Evolutionary conservation across 2,888 invertebrate species (phyloP).

Genomic region (Heliconius sara): DNA sequence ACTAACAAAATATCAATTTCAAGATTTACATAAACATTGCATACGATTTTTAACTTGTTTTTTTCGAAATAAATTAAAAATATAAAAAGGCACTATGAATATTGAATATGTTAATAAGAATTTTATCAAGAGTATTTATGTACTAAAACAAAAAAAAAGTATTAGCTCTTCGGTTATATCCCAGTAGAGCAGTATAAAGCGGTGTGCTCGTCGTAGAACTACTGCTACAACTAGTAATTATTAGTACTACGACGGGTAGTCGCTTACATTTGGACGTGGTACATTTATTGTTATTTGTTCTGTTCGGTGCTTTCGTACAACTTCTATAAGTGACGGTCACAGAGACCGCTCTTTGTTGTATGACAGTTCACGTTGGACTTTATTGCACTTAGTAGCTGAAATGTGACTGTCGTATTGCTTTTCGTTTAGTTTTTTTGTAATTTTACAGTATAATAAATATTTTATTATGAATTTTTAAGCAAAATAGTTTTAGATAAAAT

Average conservation of each 20-base stretch:
- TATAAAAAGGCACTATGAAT: no score
- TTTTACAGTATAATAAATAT: neutral
- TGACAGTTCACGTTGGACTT: neutral
- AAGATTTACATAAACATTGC: no score
- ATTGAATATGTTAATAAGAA: no score
- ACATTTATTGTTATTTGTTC: slow-evolving; percentile 20
- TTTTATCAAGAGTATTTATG: neutral
- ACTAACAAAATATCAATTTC: no score
- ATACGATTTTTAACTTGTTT: no score
- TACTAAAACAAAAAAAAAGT: neutral
- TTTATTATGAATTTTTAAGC: neutral
- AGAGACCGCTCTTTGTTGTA: neutral
- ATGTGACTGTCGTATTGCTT: neutral
- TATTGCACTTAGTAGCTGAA: neutral
- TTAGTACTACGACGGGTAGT: neutral
- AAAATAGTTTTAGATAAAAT: neutral
- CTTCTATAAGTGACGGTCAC: neutral
- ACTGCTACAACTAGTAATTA: no score
- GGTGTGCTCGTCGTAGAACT: neutral
- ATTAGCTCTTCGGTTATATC: neutral
- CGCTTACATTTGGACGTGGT: neutral
- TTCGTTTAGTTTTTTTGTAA: neutral
- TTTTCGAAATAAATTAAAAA: no score
- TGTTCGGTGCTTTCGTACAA: neutral
- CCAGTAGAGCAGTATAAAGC: neutral